Evolutionary conservation across 2,797 vertebrate genomes (phyloP), one percentile per base, ranked within the genome.

Genomic region (Malurus leucopterus): DNA sequence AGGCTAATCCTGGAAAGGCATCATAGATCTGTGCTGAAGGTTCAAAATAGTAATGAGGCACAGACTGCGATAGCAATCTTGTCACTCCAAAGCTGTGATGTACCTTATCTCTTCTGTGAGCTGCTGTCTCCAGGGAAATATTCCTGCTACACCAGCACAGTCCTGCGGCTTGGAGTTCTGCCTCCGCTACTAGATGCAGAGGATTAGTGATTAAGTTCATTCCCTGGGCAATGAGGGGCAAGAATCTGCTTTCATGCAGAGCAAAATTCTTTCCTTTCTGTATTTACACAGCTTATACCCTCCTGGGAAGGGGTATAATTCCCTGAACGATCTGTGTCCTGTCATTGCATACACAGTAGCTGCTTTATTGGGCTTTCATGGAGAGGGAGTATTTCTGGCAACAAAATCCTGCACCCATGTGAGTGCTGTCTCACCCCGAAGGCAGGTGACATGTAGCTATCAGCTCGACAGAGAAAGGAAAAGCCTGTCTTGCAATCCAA

Each of bases 1-100:
- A 91, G 95, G 89, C 91, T 92, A 92, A 88, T 91, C 87, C 87
- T 93, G 85, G 91, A 90, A 95, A 92, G 89, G 68, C 89, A 91
- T 86, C 87, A 63, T n/a, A 79, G 89, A 87, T 91, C 87, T 95
- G 80, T 91, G 88, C 83, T 90, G 85, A 86, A 79, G 61, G 92
- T 88, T 93, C 89, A 87, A 93, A 94, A 94, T 92, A 91, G 71
- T 92, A 92, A 90, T 77, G 93, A 94, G 80, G 86, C 89, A 67
- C 86, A 89, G 80, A 74, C 92, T 92, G 90, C 1, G 57, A 91
- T 59, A 93, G 92, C 91, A 86, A 78, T 88, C 83, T 82, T 91
- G 79, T 91, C 84, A 59, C 84, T 94, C 84, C 61, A 40, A 59
- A 86, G 88, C 89, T 90, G 75, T 74, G 88, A 87, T 86, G 87